Base-by-base conservation (phyloP, 30 jellyfish, hydroid and myxozoan genomes). In the Turritopsis rubra region DNA sequence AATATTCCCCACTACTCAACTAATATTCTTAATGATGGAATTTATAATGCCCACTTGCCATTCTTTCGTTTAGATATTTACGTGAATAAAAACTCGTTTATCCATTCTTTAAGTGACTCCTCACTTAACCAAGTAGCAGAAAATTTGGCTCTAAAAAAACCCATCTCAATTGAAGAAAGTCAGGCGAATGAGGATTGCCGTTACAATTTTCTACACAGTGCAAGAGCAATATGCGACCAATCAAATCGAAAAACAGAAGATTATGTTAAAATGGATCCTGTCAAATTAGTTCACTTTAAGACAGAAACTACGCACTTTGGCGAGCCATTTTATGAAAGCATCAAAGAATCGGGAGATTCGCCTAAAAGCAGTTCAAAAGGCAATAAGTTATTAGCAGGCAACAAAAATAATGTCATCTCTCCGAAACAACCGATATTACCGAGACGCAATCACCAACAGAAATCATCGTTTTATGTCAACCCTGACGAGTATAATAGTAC, bases 231-330 rank as follows among this genome's bases (percentile, higher is more conserved):
- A 1, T 7, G 28, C 77, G 19, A n/a, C 30, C 77, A 68, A 68
- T n/a, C 31, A 68, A 17, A 23, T 68, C 22, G 23, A 68, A n/a
- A 23, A 9, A 68, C 77, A n/a, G 77, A 68, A 19, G 19, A n/a
- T 9, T 23, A 68, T 19, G 77, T n/a, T n/a, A 68, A 68, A 23
- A 68, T 68, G 77, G 30, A 68, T 68, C 77, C 77, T n/a, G 77
- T 68, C 16, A 68, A 68, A 23, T 68, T 68, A 68, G 77, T 68
- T 1, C 77, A 27, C 31, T 68, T 68, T 9, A 68, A 23, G 30
- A 68, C 77, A 9, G 77, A 68, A 27, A 68, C 9, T 17, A 27
- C 28, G 21, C 77, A 27, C 30, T 68, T 68, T 27, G 77, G 77
- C 17, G 77, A 68, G 19, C 77, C 77, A 68, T 68, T 68, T 68